A percentile compares a stretch with the other conserved stretches of the same genome.
Conservation (phyloP, 2,113 vertebrate genomes). For the Glareola pratincola region DNA sequence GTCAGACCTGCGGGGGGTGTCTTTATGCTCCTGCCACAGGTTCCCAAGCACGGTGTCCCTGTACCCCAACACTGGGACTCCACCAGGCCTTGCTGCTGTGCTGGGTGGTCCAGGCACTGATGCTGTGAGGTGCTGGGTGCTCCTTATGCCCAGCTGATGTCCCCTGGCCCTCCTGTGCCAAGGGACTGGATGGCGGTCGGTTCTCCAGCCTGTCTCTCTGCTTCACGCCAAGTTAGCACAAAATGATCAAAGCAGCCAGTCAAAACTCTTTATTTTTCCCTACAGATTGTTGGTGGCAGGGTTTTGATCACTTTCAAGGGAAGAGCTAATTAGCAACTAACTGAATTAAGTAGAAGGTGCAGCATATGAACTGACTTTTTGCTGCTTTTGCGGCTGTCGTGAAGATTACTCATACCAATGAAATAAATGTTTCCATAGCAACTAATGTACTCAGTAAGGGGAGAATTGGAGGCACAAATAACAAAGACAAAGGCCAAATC, state of each 20-base stretch:
- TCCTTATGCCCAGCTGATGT: not conserved
- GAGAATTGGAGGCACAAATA: conserved; percentile 23
- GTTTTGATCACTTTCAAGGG: conserved; percentile 25
- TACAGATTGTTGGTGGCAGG: not conserved
- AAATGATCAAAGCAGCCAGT: conserved; percentile 25
- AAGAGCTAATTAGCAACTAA: conserved; percentile 18
- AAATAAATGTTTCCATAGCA: conserved; percentile 61
- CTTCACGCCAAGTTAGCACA: not conserved
- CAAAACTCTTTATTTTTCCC: not conserved
- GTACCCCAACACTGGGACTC: not conserved
- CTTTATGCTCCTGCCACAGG: not conserved
- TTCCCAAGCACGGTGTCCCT: not conserved
- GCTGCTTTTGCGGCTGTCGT: not conserved
- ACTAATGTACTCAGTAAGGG: conserved; percentile 18
- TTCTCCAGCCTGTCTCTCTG: not conserved
- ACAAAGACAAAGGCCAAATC: conserved; percentile 40
- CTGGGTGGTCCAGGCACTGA: not conserved
- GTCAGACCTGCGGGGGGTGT: not conserved
- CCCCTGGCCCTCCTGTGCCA: not conserved
- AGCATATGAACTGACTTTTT: conserved; percentile 11
- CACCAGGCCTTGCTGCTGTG: not conserved
- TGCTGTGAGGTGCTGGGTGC: not conserved
- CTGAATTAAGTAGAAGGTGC: conserved; percentile 40
- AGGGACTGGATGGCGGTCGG: not conserved
- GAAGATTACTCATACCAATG: conserved; percentile 17